phyloP scores from a whole-genome alignment of 53 echinoderm and acorn worm species.

The Holothuria leucospilota region DNA sequence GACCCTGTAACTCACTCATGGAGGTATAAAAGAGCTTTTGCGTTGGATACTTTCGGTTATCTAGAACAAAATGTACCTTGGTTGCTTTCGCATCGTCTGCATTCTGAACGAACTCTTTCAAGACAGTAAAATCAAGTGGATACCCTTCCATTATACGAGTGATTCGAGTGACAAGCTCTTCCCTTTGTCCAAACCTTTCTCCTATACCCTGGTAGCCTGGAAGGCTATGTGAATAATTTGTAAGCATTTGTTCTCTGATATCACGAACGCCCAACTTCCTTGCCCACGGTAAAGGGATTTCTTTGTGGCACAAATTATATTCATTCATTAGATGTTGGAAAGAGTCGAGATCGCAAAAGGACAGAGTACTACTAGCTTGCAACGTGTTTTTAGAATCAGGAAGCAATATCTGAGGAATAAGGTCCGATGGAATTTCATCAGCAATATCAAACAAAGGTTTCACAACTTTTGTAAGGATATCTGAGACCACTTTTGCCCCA shows the following conservation, averaged over 20 bases:
- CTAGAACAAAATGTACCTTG: slow-evolving; percentile 87
- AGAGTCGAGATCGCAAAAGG: slow-evolving; percentile 43
- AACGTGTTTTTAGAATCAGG: background rate
- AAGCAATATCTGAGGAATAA: background rate
- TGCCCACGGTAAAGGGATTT: slow-evolving; percentile 48
- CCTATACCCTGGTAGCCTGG: slow-evolving; percentile 8
- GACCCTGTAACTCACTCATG: slow-evolving; percentile 60
- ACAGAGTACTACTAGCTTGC: background rate
- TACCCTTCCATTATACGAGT: slow-evolving; percentile 77
- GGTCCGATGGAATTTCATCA: background rate
- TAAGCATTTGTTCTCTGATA: slow-evolving; percentile 44
- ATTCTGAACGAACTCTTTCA: slow-evolving; percentile 97
- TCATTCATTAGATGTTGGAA: background rate
- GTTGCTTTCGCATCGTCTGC: slow-evolving; percentile 89
- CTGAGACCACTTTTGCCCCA: background rate
- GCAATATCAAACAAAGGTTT: slow-evolving; percentile 27
- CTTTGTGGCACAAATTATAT: slow-evolving; percentile 12
- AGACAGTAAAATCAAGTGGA: slow-evolving; percentile 68
- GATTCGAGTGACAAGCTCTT: slow-evolving; percentile 79
- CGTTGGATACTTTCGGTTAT: slow-evolving; percentile 57
- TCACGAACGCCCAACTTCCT: slow-evolving; percentile 56
- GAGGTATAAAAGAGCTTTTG: slow-evolving; percentile 51
- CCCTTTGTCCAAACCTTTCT: slow-evolving; percentile 67
- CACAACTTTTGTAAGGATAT: background rate
- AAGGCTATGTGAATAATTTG: background rate